Base-by-base conservation (phyloP, 1,140 invertebrate species). In the Lepidostoma basale region DNA sequence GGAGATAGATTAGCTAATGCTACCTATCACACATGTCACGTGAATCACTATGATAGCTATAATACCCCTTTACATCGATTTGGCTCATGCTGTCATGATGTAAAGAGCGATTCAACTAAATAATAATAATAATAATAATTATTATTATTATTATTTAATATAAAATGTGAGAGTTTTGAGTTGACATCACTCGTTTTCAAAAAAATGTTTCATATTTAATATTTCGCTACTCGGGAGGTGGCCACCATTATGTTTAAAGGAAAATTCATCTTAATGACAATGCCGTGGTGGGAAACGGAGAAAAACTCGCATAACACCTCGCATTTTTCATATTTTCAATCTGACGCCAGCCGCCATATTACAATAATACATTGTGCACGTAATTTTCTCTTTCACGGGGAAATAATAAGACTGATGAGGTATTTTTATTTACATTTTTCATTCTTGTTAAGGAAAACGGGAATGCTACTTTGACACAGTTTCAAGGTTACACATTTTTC, bases 191-290 rank as follows among this genome's bases (percentile, higher is more conserved):
- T 5, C 33, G 33, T 12, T 9, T 12, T 6, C 33, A 5, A 12
- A 2, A 12, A 36, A 36, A 36, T 5, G 33, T 9, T n/a, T n/a
- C 33, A 5, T n/a, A 36, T 36, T 36, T 36, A 2, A 36, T 36
- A 36, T 36, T 36, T 36, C 14, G 14, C 33, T 12, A 36, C 33
- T 36, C 2, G 9, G 33, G 14, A 36, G 33, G 33, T n/a, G 6
- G 16, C 54, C 36, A 28, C 54, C 58, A 65, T 65, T 52, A 36
- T 45, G 33, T n/a, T 58, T 20, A 33, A 47, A 54, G 30, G 30
- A 54, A 56, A 67, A 67, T 58, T 67, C 64, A 44, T 67, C 36
- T 49, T 36, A 58, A 59, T 67, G 64, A 67, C 54, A 67, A 67
- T 67, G 54, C 49, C 30, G 52, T 44, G 49, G 44, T 20, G 52